Percentiles rank a stretch among this genome's conserved stretches.
Conservation (phyloP, 2,113 vertebrate species). For the Oreocharis arfaki region DNA sequence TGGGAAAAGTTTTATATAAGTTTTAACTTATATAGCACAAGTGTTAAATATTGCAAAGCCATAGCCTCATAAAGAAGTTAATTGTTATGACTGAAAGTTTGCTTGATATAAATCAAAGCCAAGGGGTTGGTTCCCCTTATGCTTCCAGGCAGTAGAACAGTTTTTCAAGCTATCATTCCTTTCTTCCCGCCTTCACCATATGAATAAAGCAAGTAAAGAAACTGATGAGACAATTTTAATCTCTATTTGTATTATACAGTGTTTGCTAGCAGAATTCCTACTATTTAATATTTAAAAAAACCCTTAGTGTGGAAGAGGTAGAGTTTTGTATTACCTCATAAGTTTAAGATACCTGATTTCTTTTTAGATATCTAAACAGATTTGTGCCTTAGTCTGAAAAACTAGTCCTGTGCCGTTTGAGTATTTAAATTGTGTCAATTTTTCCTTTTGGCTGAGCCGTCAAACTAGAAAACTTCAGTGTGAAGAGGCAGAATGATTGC, state of each 20-base stretch:
- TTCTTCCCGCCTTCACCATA: background rate
- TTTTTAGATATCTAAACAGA: background rate
- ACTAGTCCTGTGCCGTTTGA: background rate
- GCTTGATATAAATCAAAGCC: background rate
- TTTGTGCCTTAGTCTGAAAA: background rate
- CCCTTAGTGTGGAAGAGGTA: background rate
- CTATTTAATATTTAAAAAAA: background rate
- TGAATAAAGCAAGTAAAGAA: background rate
- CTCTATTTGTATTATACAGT: background rate
- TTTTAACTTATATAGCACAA: background rate
- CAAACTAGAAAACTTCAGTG: background rate
- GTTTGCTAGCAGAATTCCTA: background rate
- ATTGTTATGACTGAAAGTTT: background rate
- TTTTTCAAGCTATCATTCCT: background rate
- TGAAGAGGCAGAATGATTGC: background rate
- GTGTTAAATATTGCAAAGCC: background rate
- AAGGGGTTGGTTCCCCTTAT: background rate
- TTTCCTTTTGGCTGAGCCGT: background rate
- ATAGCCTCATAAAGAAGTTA: background rate
- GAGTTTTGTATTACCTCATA: background rate
- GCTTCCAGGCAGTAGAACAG: background rate
- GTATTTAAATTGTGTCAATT: background rate
- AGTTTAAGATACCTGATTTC: background rate
- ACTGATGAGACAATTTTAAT: background rate
- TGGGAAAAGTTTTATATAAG: background rate